A percentile compares a stretch with the other conserved stretches of the same genome.
phyloP scores from a whole-genome alignment of 2,797 vertebrate genomes.

The Mastacembelus armatus region DNA sequence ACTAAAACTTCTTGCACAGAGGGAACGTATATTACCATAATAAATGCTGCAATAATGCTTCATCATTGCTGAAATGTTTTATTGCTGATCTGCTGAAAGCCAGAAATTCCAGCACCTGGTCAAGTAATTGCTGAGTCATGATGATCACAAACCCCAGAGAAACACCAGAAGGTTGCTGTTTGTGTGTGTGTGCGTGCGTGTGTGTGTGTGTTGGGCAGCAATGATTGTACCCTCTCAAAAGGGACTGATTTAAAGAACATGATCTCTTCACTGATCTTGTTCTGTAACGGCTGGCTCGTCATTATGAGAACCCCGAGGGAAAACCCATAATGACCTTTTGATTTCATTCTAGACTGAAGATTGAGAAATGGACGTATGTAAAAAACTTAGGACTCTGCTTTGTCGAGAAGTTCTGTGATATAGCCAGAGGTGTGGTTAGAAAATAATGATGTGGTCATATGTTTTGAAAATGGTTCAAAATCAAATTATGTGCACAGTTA shows the following conservation, averaged over 20 bases:
- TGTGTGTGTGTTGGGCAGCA: too few relatives aligned
- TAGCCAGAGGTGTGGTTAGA: neutral
- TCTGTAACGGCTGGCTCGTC: slow-evolving; percentile 31
- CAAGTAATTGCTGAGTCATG: slow-evolving; percentile 24
- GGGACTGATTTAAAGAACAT: slow-evolving; percentile 41
- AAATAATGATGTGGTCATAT: neutral
- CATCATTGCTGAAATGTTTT: neutral
- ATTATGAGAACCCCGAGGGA: slow-evolving; percentile 40
- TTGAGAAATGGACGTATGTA: slow-evolving; percentile 20
- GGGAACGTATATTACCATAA: slow-evolving; percentile 2
- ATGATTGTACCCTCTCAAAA: slow-evolving; percentile 28
- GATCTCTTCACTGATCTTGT: slow-evolving; percentile 49
- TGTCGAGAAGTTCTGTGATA: slow-evolving; percentile 24
- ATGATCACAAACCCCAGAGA: slow-evolving; percentile 29
- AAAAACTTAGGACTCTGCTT: slow-evolving; percentile 31
- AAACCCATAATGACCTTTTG: slow-evolving; percentile 46
- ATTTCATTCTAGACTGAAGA: slow-evolving; percentile 43
- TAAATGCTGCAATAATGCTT: slow-evolving; percentile 11
- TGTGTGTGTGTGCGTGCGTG: too few relatives aligned
- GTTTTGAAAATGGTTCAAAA: slow-evolving; percentile 1
- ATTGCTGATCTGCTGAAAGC: slow-evolving; percentile 9
- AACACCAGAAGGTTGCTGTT: neutral
- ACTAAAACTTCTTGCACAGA: slow-evolving; percentile 3
- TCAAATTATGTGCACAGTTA: too few relatives aligned
- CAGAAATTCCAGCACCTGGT: slow-evolving; percentile 1